Conservation (phyloP, 2,888 invertebrate species). For the Drosophila colorata region DNA sequence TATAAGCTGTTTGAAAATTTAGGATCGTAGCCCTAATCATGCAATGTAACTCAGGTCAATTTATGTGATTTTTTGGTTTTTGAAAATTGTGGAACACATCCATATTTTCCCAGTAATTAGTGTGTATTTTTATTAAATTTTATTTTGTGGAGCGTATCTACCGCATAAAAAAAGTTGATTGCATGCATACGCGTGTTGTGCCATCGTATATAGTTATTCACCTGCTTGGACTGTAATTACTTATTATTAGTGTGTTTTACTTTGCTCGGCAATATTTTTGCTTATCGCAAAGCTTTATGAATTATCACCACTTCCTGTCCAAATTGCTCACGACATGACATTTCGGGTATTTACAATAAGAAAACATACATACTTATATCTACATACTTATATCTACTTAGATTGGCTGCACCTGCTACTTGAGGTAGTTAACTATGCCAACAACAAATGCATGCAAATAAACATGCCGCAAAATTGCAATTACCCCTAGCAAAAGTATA, state of each 20-base stretch:
- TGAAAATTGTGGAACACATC: too few relatives aligned
- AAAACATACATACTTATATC: neutral
- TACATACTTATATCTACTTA: neutral
- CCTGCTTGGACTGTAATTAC: neutral
- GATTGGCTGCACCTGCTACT: constrained; percentile 22
- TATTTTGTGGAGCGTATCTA: too few relatives aligned
- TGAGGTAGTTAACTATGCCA: constrained; percentile 21
- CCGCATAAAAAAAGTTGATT: too few relatives aligned
- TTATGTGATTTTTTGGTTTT: too few relatives aligned
- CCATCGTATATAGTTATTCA: too few relatives aligned
- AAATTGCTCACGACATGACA: constrained; percentile 7
- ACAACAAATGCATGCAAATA: constrained; percentile 22
- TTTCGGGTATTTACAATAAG: constrained; percentile 5
- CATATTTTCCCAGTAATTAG: too few relatives aligned
- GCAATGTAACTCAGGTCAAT: too few relatives aligned
- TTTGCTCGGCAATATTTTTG: constrained; percentile 3
- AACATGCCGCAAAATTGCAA: constrained; percentile 37
- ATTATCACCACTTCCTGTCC: constrained; percentile 29
- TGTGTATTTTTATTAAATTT: too few relatives aligned
- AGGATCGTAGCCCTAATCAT: too few relatives aligned
- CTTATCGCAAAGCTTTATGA: constrained; percentile 5
- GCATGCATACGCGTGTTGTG: too few relatives aligned
- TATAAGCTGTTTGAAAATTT: too few relatives aligned
- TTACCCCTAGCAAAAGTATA: constrained; percentile 18
- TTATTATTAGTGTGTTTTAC: neutral